Conservation (phyloP, 92 coral and sea anemone genomes). For the Meandrina meandrites region DNA sequence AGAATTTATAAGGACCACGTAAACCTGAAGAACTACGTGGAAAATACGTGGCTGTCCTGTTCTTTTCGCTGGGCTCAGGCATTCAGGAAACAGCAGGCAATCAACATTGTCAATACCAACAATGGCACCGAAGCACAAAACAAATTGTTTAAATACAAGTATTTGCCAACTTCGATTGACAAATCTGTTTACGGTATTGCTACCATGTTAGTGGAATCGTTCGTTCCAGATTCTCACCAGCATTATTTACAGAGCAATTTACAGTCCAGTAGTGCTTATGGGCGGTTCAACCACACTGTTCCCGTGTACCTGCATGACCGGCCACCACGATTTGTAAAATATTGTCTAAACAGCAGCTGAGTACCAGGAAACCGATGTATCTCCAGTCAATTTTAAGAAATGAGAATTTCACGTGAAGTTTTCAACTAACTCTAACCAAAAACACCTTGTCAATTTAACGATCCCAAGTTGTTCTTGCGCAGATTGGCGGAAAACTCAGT, state of each 20-base stretch:
- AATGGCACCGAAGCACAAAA: slow-evolving; percentile 59
- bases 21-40: slow-evolving; percentile 37
- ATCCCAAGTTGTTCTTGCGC: no score
- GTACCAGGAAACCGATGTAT: not conserved
- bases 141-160: slow-evolving; percentile 52
- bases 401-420: no score
- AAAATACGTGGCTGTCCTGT: slow-evolving; percentile 49
- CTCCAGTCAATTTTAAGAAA: no score
- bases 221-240: slow-evolving; percentile 49
- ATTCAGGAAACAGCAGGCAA: slow-evolving; percentile 56
- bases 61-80: slow-evolving; percentile 63
- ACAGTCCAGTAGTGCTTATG: slow-evolving; percentile 31
- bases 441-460: no score
- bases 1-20: slow-evolving; percentile 31
- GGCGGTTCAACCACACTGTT: slow-evolving; percentile 4
- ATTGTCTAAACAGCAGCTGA: slow-evolving; percentile 46
- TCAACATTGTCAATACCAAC: slow-evolving; percentile 64
- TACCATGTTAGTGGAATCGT: slow-evolving; percentile 44
- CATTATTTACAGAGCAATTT: slow-evolving; percentile 49
- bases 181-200: slow-evolving; percentile 51
- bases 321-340: slow-evolving; percentile 48
- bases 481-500: no score
- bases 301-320: slow-evolving; percentile 56
- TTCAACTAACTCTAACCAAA: no score
- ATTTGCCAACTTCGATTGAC: slow-evolving; percentile 52